phyloP scores from a whole-genome alignment of 1,140 invertebrate genomes.

The Ladona fulva region DNA sequence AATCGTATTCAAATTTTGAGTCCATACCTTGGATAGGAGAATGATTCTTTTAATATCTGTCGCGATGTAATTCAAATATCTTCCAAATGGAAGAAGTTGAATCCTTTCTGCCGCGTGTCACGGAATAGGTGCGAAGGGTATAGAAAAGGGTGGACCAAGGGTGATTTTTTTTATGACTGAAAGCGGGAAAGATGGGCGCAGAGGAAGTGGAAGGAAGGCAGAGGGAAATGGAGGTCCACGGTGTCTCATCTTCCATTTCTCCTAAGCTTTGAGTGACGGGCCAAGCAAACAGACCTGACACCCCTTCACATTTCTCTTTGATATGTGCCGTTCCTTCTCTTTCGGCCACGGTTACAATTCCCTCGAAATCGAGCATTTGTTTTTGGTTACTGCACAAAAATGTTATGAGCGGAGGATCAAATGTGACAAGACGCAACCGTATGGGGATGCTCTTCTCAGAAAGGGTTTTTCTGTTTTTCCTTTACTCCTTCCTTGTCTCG shows the following conservation, averaged over 20 bases:
- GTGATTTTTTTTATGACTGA: not conserved
- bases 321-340: not conserved
- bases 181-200: not conserved
- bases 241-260: not conserved
- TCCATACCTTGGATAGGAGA: too few relatives aligned
- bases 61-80: too few relatives aligned
- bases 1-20: too few relatives aligned
- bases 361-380: not conserved
- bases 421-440: not conserved
- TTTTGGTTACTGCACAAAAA: constrained; percentile 3
- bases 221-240: not conserved
- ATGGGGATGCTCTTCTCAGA: not conserved
- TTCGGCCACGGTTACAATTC: not conserved
- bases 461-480: too few relatives aligned
- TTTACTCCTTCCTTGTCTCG: too few relatives aligned
- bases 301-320: constrained; percentile 8
- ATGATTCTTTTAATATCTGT: too few relatives aligned
- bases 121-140: not conserved
- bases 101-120: too few relatives aligned
- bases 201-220: not conserved
- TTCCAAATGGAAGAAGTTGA: too few relatives aligned
- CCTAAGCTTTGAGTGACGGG: not conserved
- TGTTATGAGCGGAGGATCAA: not conserved
- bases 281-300: constrained; percentile 3
- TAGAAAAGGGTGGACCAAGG: not conserved